A percentile compares a stretch with the other conserved stretches of the same genome.
These are phyloP conservation scores for Petrocephalus schoutedeni DNA, from an alignment of 2,797 vertebrate genomes.

Conservation along the genomic window DNA sequence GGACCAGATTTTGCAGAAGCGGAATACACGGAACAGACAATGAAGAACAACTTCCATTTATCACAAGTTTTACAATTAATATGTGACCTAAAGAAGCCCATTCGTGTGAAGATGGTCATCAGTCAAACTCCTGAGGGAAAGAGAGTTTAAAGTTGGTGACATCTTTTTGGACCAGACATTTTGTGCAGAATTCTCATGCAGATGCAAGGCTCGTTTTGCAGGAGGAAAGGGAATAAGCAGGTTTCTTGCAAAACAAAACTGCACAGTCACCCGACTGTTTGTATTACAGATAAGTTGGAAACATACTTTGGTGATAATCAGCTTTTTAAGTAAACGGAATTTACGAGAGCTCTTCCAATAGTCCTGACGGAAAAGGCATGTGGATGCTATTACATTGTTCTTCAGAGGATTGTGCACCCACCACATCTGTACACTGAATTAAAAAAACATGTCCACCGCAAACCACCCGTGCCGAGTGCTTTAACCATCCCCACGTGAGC, in stretches of 20 bases:
- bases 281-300: background rate
- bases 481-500: background rate
- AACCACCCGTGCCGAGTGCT: background rate
- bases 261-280: background rate
- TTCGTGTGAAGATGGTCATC: background rate
- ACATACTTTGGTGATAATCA: background rate
- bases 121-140: background rate
- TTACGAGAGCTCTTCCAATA: background rate
- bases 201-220: background rate
- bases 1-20: background rate
- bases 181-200: background rate
- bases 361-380: background rate
- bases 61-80: background rate
- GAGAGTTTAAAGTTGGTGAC: background rate
- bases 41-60: background rate
- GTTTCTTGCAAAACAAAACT: background rate
- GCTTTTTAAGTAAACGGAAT: background rate
- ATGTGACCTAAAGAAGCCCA: background rate
- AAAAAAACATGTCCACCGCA: background rate
- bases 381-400: background rate
- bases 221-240: background rate
- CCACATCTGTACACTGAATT: background rate
- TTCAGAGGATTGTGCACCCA: background rate
- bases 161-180: background rate
- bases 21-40: background rate